Conservation (phyloP, 2,113 vertebrate genomes). For the Cavia porcellus region DNA sequence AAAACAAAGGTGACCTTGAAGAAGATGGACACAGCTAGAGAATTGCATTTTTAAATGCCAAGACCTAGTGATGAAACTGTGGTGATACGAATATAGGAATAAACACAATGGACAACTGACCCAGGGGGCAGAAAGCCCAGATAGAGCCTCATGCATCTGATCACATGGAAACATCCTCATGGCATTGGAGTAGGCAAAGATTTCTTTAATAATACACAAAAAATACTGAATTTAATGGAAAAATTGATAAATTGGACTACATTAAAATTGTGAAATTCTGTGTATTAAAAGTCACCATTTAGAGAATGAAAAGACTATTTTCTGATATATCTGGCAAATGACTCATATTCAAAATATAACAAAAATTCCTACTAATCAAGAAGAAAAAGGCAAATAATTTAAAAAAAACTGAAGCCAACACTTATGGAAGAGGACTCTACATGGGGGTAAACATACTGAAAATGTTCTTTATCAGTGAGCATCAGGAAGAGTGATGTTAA, state of each 20-base stretch:
- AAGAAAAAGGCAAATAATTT: constrained; percentile 1
- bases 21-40: not conserved
- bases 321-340: not conserved
- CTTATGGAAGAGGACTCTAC: not conserved
- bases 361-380: not conserved
- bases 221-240: not conserved
- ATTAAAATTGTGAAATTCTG: not conserved
- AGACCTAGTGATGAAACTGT: not conserved
- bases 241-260: not conserved
- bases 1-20: not conserved
- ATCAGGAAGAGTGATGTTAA: not conserved
- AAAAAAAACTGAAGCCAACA: not conserved
- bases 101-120: not conserved
- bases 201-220: constrained; percentile 23
- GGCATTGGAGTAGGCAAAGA: not conserved
- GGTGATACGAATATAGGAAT: not conserved
- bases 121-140: not conserved
- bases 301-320: not conserved
- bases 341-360: not conserved
- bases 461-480: not conserved
- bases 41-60: not conserved
- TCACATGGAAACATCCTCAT: not conserved
- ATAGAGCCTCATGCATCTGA: not conserved
- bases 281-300: not conserved
- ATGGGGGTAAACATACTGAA: not conserved